Percentiles rank a stretch among this genome's conserved stretches.
These are phyloP conservation scores for Siderastrea siderea DNA, from an alignment of 92 coral and sea anemone species.

Conservation along the genomic window DNA sequence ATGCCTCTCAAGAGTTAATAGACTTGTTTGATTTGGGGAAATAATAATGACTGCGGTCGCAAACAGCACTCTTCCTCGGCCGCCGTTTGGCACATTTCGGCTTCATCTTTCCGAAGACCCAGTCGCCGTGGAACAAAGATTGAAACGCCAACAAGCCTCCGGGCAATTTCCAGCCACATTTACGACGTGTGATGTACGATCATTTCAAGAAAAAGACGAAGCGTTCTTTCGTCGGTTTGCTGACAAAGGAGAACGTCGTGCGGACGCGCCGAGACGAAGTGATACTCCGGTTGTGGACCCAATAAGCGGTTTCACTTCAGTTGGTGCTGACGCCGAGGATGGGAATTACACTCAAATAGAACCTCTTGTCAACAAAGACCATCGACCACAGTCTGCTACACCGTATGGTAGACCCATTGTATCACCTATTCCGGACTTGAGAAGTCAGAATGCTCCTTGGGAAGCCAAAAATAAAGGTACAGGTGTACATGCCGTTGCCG, in stretches of 20 bases:
- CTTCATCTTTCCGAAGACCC: slow-evolving; percentile 87
- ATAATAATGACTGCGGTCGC: slow-evolving; percentile 76
- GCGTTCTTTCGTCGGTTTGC: slow-evolving; percentile 74
- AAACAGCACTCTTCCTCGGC: slow-evolving; percentile 61
- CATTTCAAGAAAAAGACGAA: slow-evolving; percentile 86
- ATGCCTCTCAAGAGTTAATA: slow-evolving; percentile 24
- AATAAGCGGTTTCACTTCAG: slow-evolving; percentile 88
- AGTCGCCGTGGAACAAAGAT: slow-evolving; percentile 80
- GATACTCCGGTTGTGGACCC: slow-evolving; percentile 93
- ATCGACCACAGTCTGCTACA: slow-evolving; percentile 85
- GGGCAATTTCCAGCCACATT: slow-evolving; percentile 81
- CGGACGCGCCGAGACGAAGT: slow-evolving; percentile 86
- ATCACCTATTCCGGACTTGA: slow-evolving; percentile 79
- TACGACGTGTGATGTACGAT: slow-evolving; percentile 70
- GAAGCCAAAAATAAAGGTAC: slow-evolving; percentile 74
- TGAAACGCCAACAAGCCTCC: slow-evolving; percentile 78
- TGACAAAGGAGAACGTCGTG: slow-evolving; percentile 86
- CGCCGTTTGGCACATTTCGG: slow-evolving; percentile 91
- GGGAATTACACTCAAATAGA: slow-evolving; percentile 86
- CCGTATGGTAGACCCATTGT: slow-evolving; percentile 89
- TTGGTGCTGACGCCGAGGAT: slow-evolving; percentile 91
- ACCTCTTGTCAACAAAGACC: slow-evolving; percentile 84
- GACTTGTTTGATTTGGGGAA: background rate
- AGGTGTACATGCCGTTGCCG: background rate
- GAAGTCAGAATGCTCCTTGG: slow-evolving; percentile 86